Evolutionary conservation across 92 coral and sea anemone species (phyloP), one percentile per base, ranked within the genome.

Genomic region (Pocillopora meandrina): DNA sequence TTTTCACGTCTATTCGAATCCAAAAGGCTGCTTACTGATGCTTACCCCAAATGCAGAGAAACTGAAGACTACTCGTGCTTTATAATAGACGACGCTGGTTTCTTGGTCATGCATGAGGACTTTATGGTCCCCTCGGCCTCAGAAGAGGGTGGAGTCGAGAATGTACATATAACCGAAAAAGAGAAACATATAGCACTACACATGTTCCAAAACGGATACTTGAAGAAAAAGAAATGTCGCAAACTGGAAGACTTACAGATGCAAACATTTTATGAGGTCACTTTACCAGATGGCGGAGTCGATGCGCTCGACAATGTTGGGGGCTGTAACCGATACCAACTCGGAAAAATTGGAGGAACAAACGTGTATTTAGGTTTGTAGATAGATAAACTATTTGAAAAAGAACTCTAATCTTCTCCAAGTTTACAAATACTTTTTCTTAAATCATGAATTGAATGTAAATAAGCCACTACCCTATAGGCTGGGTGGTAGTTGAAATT

Each of bases 31-130:
- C 83, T 91, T 47, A 75, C 80, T 2, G 74, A 84, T n/a, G 79
- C 76, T 33, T 88, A 91, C 76, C 77, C 89, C 14, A 71, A 57
- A 36, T 91, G 94, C 71, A 74, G 35, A 13, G 71, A 84, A 13
- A 55, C 62, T 12, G 20, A 23, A 26, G 57, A 20, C 65, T 75
- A 74, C 69, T 47, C 71, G 62, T 91, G 94, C 63, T 91, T 91
- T 67, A 61, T 91, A 11, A 84, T 88, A 87, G 94, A 91, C 64
- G 9, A 73, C 23, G 79, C 89, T 80, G 94, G 94, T 6, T 88
- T 91, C 63, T 63, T 91, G 9, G 71, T 88, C 21, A 67, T 91
- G 70, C 92, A 91, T 87, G 78, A 68, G 68, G 78, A 76, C 56
- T 91, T 91, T 68, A 19, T 89, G 81, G 71, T 76, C 9, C 65